phyloP scores from a whole-genome alignment of 2,888 invertebrate genomes.

The Pseudococcus longispinus region DNA sequence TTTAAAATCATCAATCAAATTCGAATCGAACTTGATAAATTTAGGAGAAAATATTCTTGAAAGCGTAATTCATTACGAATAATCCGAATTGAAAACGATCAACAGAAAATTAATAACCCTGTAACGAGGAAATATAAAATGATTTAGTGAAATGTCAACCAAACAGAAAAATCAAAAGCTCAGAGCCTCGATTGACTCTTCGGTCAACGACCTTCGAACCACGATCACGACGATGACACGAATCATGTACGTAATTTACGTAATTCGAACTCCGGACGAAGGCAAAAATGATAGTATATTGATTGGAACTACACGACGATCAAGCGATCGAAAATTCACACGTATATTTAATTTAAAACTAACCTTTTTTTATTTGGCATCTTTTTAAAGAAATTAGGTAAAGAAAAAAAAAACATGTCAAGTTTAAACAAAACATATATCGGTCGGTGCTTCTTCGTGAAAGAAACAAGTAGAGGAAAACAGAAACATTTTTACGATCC shows the following conservation, averaged over 20 bases:
- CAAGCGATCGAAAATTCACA: background rate
- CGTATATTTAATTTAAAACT: background rate
- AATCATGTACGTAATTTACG: background rate
- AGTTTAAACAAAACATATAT: background rate
- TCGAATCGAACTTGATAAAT: too few species aligned
- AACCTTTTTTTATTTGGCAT: background rate
- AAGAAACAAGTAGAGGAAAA: background rate
- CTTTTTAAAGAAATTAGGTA: background rate
- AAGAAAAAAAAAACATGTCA: background rate
- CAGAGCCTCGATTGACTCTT: background rate
- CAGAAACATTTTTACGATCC: conserved; percentile 10
- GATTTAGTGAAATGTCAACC: too few species aligned
- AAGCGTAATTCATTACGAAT: too few species aligned
- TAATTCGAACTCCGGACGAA: background rate
- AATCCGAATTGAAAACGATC: too few species aligned
- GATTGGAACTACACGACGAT: background rate
- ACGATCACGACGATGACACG: background rate
- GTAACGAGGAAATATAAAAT: too few species aligned
- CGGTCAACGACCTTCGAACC: background rate
- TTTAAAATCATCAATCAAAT: too few species aligned
- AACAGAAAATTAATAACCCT: too few species aligned
- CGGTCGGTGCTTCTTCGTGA: background rate
- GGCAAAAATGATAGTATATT: background rate
- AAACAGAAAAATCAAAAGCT: background rate
- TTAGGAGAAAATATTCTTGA: too few species aligned